Evolutionary conservation across 1,140 invertebrate genomes (phyloP).

Genomic region (Sweltsa coloradensis): DNA sequence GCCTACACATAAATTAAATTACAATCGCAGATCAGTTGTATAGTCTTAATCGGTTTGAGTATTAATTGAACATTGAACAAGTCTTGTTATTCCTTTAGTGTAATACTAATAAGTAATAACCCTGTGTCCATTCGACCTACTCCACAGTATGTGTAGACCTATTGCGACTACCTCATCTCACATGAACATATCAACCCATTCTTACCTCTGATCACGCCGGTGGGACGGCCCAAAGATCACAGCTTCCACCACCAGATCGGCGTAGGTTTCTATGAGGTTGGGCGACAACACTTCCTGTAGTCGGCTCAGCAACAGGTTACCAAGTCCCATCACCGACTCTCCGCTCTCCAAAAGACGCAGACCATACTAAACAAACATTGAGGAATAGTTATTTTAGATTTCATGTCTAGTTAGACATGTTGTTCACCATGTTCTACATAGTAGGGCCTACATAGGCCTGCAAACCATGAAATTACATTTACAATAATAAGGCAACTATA

Average conservation of each 20-base stretch:
- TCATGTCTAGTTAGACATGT: too few relatives aligned
- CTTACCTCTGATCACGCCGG: conserved; percentile 22
- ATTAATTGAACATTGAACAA: too few relatives aligned
- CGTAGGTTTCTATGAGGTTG: not conserved
- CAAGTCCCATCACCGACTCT: conserved; percentile 18
- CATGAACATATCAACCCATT: too few relatives aligned
- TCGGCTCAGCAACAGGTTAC: conserved; percentile 15
- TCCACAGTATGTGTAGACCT: too few relatives aligned
- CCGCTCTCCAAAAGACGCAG: conserved; percentile 17
- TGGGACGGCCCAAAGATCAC: conserved; percentile 15
- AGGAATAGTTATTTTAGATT: too few relatives aligned
- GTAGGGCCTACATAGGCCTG: not conserved
- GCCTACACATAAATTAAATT: too few relatives aligned
- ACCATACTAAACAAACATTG: conserved; percentile 19
- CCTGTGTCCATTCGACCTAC: too few relatives aligned
- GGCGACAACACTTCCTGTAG: conserved; percentile 7
- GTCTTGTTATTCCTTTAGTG: too few relatives aligned
- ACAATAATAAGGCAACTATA: not conserved
- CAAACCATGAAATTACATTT: not conserved
- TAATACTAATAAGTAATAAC: too few relatives aligned
- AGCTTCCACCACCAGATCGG: conserved; percentile 8
- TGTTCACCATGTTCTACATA: not conserved
- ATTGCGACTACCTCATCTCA: too few relatives aligned
- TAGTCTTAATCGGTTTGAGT: too few relatives aligned
- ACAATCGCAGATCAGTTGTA: too few relatives aligned